Evolutionary conservation across 2,797 vertebrate species (phyloP).

Genomic region (Centropyge bicolor): DNA sequence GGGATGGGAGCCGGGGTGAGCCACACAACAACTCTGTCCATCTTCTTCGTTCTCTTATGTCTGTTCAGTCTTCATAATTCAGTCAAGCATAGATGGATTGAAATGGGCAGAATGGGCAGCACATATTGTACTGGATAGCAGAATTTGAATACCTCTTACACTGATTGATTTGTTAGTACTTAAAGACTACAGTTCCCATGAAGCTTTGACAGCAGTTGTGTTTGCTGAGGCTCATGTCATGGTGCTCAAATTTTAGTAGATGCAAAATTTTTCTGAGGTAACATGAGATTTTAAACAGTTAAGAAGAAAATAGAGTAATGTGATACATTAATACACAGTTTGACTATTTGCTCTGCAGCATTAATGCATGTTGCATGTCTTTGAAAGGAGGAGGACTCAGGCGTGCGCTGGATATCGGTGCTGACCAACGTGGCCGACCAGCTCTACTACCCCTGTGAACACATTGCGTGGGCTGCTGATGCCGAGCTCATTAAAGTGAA

Average conservation of each 20-base stretch:
- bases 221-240: not conserved
- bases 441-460: slow-evolving; percentile 97
- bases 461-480: slow-evolving; percentile 95
- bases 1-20: slow-evolving; percentile 90
- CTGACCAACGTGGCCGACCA: slow-evolving; percentile 92
- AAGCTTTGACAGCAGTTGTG: not conserved
- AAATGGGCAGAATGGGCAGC: not conserved
- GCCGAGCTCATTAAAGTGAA: slow-evolving; percentile 83
- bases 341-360: not conserved
- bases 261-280: not conserved
- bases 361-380: not conserved
- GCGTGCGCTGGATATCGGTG: slow-evolving; percentile 90
- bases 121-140: not conserved
- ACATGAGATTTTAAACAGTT: not conserved
- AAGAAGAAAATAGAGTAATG: not conserved
- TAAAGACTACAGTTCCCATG: not conserved
- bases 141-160: not conserved
- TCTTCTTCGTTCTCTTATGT: not conserved
- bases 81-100: not conserved
- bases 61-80: not conserved
- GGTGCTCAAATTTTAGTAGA: not conserved
- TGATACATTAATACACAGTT: not conserved
- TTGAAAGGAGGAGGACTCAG: slow-evolving; percentile 87
- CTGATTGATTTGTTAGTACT: not conserved
- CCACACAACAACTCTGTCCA: not conserved